Conservation (phyloP, 64 coral and sea anemone genomes). For the Pocillopora damicornis region DNA sequence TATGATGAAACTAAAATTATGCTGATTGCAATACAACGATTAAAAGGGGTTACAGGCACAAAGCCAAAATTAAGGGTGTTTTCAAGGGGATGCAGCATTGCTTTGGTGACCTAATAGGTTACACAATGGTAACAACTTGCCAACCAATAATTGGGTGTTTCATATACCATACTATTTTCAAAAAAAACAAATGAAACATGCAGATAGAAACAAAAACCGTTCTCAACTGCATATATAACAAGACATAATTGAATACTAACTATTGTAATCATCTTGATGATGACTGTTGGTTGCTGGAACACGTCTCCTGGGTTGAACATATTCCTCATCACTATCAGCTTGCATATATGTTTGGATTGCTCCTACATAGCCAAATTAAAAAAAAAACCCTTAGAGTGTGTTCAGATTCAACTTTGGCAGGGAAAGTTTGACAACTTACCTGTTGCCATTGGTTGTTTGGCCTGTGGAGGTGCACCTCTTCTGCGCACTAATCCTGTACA, state of each 20-base stretch:
- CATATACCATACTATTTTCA: too few relatives aligned
- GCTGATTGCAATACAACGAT: too few relatives aligned
- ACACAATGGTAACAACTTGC: too few relatives aligned
- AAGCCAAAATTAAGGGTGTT: too few relatives aligned
- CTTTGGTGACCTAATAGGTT: too few relatives aligned
- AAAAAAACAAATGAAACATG: too few relatives aligned
- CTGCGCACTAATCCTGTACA: constrained; percentile 9
- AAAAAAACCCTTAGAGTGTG: neutral
- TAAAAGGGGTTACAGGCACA: too few relatives aligned
- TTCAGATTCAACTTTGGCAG: neutral
- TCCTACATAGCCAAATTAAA: neutral
- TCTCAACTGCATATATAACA: too few relatives aligned
- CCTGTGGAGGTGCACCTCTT: constrained; percentile 12
- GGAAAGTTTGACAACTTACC: constrained; percentile 1
- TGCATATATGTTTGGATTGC: neutral
- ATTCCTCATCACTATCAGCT: constrained; percentile 16
- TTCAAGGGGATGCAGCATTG: too few relatives aligned
- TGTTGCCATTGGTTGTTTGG: constrained; percentile 8
- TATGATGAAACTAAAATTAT: too few relatives aligned
- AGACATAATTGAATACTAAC: neutral
- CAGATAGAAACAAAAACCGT: too few relatives aligned
- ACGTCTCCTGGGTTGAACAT: constrained; percentile 22
- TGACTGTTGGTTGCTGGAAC: neutral
- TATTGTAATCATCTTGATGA: constrained; percentile 11
- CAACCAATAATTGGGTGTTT: too few relatives aligned